A percentile compares a stretch with the other conserved stretches of the same genome.
Evolutionary conservation across 1,140 invertebrate genomes (phyloP).

Genomic region (Lasioglossum baleicum): DNA sequence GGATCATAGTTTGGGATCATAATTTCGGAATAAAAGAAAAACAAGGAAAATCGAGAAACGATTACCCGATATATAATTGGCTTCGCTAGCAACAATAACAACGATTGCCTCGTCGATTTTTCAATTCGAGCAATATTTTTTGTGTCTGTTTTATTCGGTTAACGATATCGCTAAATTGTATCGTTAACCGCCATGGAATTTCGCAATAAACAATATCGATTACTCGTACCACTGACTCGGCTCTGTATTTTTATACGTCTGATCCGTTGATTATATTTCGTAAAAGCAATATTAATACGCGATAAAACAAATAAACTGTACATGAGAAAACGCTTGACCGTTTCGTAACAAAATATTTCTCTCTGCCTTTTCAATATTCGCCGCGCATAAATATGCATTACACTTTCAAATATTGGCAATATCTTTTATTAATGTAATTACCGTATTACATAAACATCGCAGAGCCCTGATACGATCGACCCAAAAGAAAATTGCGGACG

Average conservation of each 20-base stretch:
- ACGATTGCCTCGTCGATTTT: background rate
- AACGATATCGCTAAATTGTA: background rate
- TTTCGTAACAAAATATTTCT: too few relatives aligned
- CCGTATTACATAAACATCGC: slow-evolving; percentile 26
- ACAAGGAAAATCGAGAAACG: background rate
- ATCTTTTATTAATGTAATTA: background rate
- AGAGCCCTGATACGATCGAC: slow-evolving; percentile 50
- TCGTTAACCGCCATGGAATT: background rate
- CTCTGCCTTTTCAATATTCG: too few relatives aligned
- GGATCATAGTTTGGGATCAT: background rate
- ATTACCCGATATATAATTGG: too few relatives aligned
- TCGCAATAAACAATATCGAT: background rate
- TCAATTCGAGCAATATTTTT: background rate
- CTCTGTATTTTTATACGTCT: background rate
- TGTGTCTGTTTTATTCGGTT: background rate
- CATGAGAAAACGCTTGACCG: too few relatives aligned
- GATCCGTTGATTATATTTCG: too few relatives aligned
- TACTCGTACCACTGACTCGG: background rate
- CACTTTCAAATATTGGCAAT: too few relatives aligned
- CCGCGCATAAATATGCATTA: too few relatives aligned
- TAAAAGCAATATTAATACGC: too few relatives aligned
- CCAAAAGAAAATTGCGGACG: slow-evolving; percentile 50
- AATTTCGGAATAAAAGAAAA: too few relatives aligned
- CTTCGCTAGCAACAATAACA: background rate
- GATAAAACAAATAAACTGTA: too few relatives aligned